Percentiles rank a stretch among this genome's conserved stretches.
Evolutionary conservation across 2,797 vertebrate species (phyloP).

Genomic region (Carapus acus): DNA sequence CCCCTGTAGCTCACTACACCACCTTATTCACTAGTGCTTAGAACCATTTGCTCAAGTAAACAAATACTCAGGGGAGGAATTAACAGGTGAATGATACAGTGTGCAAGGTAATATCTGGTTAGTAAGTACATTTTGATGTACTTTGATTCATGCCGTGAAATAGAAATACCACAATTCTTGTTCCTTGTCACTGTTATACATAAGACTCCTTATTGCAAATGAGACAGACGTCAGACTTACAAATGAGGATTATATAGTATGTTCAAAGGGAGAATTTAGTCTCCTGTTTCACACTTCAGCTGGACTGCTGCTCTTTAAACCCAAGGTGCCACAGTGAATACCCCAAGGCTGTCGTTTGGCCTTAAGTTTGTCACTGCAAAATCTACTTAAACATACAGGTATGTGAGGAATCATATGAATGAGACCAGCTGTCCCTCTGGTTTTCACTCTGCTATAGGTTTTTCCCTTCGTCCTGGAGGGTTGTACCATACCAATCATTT

Average conservation of each 20-base stretch:
- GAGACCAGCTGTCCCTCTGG: constrained; percentile 1
- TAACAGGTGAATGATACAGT: no score
- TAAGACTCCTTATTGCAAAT: constrained; percentile 3
- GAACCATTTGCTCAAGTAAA: no score
- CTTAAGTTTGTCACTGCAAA: constrained; percentile 35
- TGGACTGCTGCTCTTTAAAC: constrained; percentile 27
- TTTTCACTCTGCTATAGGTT: no score
- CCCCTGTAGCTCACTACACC: no score
- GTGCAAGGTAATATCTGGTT: no score
- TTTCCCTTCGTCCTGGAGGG: not conserved
- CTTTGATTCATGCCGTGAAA: not conserved
- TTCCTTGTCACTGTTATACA: not conserved
- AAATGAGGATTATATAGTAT: constrained; percentile 2
- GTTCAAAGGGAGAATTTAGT: constrained; percentile 26
- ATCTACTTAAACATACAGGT: constrained; percentile 25
- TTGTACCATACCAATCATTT: no score
- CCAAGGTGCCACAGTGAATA: constrained; percentile 12
- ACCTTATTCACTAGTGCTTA: no score
- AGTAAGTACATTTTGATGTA: no score
- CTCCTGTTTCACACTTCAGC: not conserved
- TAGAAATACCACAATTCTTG: not conserved
- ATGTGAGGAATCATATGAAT: constrained; percentile 31
- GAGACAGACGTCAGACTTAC: constrained; percentile 10
- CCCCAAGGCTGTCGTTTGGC: constrained; percentile 26
- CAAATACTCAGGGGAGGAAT: no score